A percentile compares a stretch with the other conserved stretches of the same genome.
These are phyloP conservation scores for Cyphomyrmex costatus DNA, from an alignment of 1,140 invertebrate species.

Conservation along the genomic window DNA sequence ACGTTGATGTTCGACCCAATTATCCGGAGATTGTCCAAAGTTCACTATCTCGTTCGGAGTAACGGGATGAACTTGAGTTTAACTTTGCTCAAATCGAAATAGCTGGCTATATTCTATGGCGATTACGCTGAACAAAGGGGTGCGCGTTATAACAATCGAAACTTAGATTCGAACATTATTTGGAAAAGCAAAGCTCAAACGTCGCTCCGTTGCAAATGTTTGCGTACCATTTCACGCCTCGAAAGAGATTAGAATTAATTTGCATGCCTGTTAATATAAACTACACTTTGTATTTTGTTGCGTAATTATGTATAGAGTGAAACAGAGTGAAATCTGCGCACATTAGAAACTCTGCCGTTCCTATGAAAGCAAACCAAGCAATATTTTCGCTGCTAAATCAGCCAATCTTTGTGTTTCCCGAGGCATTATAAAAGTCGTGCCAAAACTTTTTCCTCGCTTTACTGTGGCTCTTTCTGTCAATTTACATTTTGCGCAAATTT, in stretches of 20 bases:
- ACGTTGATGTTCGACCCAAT: slow-evolving; percentile 58
- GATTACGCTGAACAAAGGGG: slow-evolving; percentile 51
- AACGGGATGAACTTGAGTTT: slow-evolving; percentile 48
- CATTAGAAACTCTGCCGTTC: not conserved
- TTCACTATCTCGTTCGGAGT: slow-evolving; percentile 37
- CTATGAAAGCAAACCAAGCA: not conserved
- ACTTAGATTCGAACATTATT: slow-evolving; percentile 55
- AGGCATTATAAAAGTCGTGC: slow-evolving; percentile 1
- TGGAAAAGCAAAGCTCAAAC: slow-evolving; percentile 34
- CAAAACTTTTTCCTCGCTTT: slow-evolving; percentile 9
- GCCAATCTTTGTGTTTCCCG: slow-evolving; percentile 22
- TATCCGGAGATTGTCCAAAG: slow-evolving; percentile 57
- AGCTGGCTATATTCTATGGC: slow-evolving; percentile 49
- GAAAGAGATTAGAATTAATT: slow-evolving; percentile 26
- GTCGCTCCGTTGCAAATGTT: not conserved
- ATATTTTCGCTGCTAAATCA: slow-evolving; percentile 28
- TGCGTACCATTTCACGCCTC: slow-evolving; percentile 21
- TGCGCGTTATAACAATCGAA: slow-evolving; percentile 40
- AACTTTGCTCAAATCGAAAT: slow-evolving; percentile 57
- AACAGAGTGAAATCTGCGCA: not conserved
- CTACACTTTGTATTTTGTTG: not conserved
- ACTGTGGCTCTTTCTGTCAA: not conserved
- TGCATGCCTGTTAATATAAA: slow-evolving; percentile 17
- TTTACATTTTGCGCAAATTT: slow-evolving; percentile 18
- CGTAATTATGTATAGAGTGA: not conserved